Base-by-base conservation (phyloP, 2,888 invertebrate species). In the Pycnomerus fuliginosus region DNA sequence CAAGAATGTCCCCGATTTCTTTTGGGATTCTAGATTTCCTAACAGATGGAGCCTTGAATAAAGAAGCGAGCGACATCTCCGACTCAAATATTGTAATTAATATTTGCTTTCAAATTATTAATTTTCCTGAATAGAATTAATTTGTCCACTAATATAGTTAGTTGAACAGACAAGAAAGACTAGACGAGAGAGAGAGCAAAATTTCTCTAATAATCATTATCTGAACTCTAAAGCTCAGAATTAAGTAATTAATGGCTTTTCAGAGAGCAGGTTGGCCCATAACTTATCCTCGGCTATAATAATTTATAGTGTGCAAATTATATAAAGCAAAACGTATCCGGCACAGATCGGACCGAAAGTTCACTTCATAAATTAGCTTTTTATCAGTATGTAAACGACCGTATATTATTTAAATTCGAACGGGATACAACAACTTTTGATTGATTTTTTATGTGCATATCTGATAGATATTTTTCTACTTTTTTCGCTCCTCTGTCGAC, bases 381-480 rank as follows among this genome's bases (percentile, higher is more conserved):
- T 42, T 41, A 42, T 42, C 41, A 11, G 12, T 34, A 35, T 40
- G 40, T 40, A 40, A 40, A 40, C 33, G 39, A 35, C 16, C 30
- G 29, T 29, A 42, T 42, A 42, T 39, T 39, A 39, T 42, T 42
- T 22, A 42, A 42, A 42, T 42, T 42, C 14, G 5, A 35, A 42
- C 41, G 24, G 41, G 35, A 42, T 42, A 42, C 41, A 42, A 42
- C 35, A 42, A n/a, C n/a, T n/a, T 42, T 42, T 35, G 41, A 42
- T 42, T 34, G 43, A 43, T 36, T 43, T 43, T 43, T 43, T 43
- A 43, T 43, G 43, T 30, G 43, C 43, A 43, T 43, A 43, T 43
- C 30, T 43, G 36, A 36, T 35, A 36, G 32, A 42, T 42, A 40
- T 40, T 40, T 40, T 42, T 31, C 16, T 17, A 11, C 24, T 41